These are phyloP conservation scores for Cettia cetti DNA, from an alignment of 2,113 vertebrate species.

Conservation along the genomic window DNA sequence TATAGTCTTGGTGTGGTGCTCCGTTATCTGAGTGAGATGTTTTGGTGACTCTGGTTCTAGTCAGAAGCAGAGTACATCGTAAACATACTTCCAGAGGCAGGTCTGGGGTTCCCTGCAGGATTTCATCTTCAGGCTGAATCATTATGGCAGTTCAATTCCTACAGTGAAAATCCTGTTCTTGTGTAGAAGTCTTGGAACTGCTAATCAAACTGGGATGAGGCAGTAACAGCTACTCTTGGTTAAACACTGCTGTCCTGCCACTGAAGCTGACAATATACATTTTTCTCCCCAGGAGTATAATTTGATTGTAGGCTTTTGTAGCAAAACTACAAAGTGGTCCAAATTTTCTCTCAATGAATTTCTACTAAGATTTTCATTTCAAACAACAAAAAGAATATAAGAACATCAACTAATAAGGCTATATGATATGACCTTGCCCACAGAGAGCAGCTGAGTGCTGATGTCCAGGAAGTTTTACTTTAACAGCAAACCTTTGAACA, in stretches of 20 bases:
- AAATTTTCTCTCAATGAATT: not conserved
- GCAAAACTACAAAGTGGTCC: not conserved
- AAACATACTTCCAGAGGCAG: not conserved
- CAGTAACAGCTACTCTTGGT: not conserved
- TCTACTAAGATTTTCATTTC: not conserved
- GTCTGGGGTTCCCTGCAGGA: not conserved
- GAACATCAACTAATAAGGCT: not conserved
- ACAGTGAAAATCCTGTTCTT: not conserved
- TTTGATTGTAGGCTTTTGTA: not conserved
- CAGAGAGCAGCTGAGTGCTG: not conserved
- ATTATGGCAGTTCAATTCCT: not conserved
- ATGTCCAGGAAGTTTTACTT: not conserved
- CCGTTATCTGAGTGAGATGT: not conserved
- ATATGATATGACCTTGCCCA: not conserved
- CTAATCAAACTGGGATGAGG: not conserved
- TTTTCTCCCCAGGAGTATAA: slow-evolving; percentile 9
- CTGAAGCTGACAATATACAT: not conserved
- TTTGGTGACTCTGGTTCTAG: not conserved
- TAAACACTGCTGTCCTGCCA: not conserved
- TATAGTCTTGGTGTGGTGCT: not conserved
- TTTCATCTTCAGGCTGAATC: not conserved
- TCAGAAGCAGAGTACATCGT: not conserved
- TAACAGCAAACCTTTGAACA: not conserved
- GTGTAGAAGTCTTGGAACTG: not conserved
- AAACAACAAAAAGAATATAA: not conserved